Base-by-base conservation (phyloP, 2,797 vertebrate genomes). In the Cuculus canorus region DNA sequence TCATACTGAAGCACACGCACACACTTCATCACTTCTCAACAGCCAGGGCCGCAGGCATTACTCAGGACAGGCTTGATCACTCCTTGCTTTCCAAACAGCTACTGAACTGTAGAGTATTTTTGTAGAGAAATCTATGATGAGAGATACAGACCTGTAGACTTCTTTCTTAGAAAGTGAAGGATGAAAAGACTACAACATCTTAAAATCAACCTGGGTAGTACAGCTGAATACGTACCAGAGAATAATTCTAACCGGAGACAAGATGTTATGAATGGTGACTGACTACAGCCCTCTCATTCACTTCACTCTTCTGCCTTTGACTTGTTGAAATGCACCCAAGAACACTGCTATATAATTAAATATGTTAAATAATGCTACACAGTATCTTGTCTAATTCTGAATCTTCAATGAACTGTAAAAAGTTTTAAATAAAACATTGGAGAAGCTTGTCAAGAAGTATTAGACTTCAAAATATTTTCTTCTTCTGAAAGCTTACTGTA, bases 341-440 rank as follows among this genome's bases (percentile, higher is more conserved):
- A 95, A 64, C 0, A 14, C 59, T 47, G 61, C 48, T 77, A 19
- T 70, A 84, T 92, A 90, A 95, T 88, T 86, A 88, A 94, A 64
- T 75, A 85, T 41, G 75, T 85, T 94, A 96, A 96, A 94, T 82
- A 93, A 95, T 70, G 88, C 60, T n/a, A 68, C 6, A 0, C 12
- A 35, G 30, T 70, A 57, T 69, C 88, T 87, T n/a, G 53, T 54
- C 10, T 13, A 82, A 86, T 70, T 77, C 68, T 24, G 48, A 84
- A 84, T 90, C 53, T 79, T 86, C 91, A 82, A 57, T 64, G 85
- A 96, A 91, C 79, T 77, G 66, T 45, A 82, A 35, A 25, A 88
- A 53, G 41, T 61, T 91, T 90, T 80, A 88, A 91, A 93, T 95
- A 92, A 95, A 95, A 93, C 82, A 93, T 52, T 91, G 86, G 81